Evolutionary conservation across 1,140 invertebrate species (phyloP).

Genomic region (Vanessa atalanta): DNA sequence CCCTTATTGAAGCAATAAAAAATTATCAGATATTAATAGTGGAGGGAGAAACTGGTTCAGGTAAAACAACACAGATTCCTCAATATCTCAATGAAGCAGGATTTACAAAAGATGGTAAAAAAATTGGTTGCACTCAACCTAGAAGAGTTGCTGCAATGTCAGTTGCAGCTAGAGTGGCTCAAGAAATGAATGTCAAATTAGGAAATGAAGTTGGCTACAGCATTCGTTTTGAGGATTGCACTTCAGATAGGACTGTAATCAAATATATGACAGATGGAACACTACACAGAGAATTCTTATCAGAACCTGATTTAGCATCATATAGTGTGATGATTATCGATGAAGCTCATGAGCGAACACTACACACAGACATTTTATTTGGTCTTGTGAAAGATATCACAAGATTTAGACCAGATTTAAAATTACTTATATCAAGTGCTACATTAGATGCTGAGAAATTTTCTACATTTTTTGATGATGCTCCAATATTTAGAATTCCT

Average conservation of each 20-base stretch:
- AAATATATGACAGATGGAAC: conserved; percentile 99
- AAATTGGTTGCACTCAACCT: conserved; percentile 97
- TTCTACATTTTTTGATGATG: conserved; percentile 98
- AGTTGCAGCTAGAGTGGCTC: conserved; percentile 98
- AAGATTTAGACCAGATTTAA: conserved; percentile 95
- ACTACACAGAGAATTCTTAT: conserved; percentile 97
- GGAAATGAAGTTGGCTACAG: conserved; percentile 99
- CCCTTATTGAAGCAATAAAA: conserved; percentile 92
- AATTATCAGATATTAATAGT: conserved; percentile 97
- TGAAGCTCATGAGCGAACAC: conserved; percentile 98
- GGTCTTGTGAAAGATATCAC: conserved; percentile 99
- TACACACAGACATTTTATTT: conserved; percentile 99
- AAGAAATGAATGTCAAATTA: conserved; percentile 99
- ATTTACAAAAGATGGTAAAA: conserved; percentile 90
- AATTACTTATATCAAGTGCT: conserved; percentile 98
- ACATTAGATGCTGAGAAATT: conserved; percentile 99
- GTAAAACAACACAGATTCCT: conserved; percentile 99
- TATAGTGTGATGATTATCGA: conserved; percentile 99
- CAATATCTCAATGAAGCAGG: conserved; percentile 98
- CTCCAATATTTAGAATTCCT: conserved; percentile 98
- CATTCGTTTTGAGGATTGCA: conserved; percentile 99
- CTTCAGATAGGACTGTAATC: conserved; percentile 96
- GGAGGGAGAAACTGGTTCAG: conserved; percentile 98
- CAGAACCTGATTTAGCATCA: conserved; percentile 96
- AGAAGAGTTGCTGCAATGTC: conserved; percentile 99